phyloP scores from a whole-genome alignment of 2,113 vertebrate genomes.

The Peucedramus taeniatus region DNA sequence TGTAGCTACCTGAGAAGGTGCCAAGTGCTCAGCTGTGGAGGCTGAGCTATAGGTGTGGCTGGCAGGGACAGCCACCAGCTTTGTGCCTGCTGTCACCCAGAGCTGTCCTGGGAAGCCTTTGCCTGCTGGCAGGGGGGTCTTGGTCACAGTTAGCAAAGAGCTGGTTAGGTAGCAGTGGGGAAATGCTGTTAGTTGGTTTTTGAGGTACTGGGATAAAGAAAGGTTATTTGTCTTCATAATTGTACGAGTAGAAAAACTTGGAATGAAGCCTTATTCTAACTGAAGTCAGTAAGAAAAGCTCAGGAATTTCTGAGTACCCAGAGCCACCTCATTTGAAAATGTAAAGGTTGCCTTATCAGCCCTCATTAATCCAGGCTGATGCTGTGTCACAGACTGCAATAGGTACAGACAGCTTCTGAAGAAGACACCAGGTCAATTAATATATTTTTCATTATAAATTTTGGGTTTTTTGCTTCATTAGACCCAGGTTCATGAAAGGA shows the following conservation, averaged over 20 bases:
- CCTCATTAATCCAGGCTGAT: neutral
- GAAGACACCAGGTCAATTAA: neutral
- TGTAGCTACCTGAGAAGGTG: neutral
- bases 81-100: neutral
- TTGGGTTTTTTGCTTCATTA: neutral
- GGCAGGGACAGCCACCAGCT: neutral
- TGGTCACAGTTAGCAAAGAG: fast-evolving
- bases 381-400: neutral
- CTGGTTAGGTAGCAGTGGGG: neutral
- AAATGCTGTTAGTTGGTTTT: neutral
- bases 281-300: neutral
- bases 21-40: neutral
- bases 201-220: neutral
- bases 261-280: neutral
- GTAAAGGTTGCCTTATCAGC: neutral
- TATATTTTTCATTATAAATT: neutral
- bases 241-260: neutral
- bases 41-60: neutral
- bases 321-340: neutral
- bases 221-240: neutral
- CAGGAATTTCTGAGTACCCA: neutral
- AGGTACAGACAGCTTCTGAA: neutral
- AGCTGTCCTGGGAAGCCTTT: neutral
- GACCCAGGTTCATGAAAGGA: neutral
- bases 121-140: neutral